Percentiles rank a stretch among this genome's conserved stretches.
These are phyloP conservation scores for Otus scops DNA, from an alignment of 2,797 vertebrate genomes.

Conservation along the genomic window DNA sequence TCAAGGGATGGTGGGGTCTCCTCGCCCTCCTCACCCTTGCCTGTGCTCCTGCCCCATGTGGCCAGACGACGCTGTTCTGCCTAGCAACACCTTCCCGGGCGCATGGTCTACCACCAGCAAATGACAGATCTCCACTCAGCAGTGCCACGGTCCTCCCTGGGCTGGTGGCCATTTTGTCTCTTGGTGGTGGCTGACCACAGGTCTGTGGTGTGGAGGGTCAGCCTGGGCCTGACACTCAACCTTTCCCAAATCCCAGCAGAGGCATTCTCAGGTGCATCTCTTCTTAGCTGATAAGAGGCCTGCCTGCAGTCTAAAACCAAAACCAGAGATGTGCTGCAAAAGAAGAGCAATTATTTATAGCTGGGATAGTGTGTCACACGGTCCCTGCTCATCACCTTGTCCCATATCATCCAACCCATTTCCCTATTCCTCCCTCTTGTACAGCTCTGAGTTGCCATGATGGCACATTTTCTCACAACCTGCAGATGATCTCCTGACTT, in stretches of 20 bases:
- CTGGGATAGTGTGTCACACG: not conserved
- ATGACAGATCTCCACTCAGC: accelerated
- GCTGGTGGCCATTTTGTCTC: accelerated
- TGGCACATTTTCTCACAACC: not conserved
- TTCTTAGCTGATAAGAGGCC: not conserved
- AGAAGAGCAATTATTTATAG: not conserved
- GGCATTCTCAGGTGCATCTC: accelerated
- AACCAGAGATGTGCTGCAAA: not conserved
- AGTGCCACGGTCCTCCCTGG: accelerated
- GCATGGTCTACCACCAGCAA: accelerated
- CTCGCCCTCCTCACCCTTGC: accelerated
- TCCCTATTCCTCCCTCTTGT: not conserved
- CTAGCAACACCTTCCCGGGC: not conserved
- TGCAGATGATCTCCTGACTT: not conserved
- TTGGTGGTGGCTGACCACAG: no score
- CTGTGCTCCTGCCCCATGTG: accelerated
- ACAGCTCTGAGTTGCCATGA: not conserved
- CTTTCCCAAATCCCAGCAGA: not conserved
- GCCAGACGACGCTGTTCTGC: accelerated
- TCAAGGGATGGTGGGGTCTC: accelerated
- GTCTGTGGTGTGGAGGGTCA: no score
- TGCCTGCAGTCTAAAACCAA: not conserved
- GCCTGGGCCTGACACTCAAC: not conserved
- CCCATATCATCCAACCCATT: accelerated
- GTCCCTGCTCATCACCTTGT: not conserved